Percentiles rank a stretch among this genome's conserved stretches.
phyloP scores from a whole-genome alignment of 2,888 invertebrate species.

The Clistopyga incitator region DNA sequence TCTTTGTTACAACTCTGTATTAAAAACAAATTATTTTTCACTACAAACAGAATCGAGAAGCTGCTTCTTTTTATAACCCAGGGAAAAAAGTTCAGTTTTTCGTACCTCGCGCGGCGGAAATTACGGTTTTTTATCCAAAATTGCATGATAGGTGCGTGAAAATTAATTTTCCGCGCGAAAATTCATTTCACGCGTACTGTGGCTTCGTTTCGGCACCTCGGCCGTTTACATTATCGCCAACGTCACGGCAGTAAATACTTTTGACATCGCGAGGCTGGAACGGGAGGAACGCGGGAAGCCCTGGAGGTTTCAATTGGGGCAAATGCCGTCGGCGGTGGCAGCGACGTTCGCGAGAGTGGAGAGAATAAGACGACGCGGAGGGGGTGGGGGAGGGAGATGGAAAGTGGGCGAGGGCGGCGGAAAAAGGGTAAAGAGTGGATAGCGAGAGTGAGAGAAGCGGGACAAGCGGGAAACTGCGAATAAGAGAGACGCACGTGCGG shows the following conservation, averaged over 20 bases:
- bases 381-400: constrained; percentile 33
- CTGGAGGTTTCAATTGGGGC: constrained; percentile 36
- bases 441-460: constrained; percentile 48
- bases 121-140: too few relatives aligned
- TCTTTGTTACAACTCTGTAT: too few relatives aligned
- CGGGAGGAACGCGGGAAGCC: constrained; percentile 35
- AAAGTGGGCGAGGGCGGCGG: constrained; percentile 31
- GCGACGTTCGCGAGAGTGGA: constrained; percentile 7
- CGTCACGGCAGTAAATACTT: constrained; percentile 24
- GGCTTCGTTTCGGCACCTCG: too few relatives aligned
- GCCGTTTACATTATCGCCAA: background rate
- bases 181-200: too few relatives aligned
- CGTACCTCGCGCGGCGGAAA: too few relatives aligned
- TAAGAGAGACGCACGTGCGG: too few relatives aligned
- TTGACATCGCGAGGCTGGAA: constrained; percentile 37
- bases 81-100: too few relatives aligned
- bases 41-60: too few relatives aligned
- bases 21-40: too few relatives aligned
- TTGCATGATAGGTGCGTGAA: too few relatives aligned
- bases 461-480: constrained; percentile 26
- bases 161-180: too few relatives aligned
- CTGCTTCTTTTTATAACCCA: too few relatives aligned
- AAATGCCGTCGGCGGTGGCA: constrained; percentile 27
- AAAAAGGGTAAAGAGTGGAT: constrained; percentile 14
- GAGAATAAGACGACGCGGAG: background rate